Percentiles rank a stretch among this genome's conserved stretches.
phyloP scores from a whole-genome alignment of 2,888 invertebrate species.

The Salticus scenicus region DNA sequence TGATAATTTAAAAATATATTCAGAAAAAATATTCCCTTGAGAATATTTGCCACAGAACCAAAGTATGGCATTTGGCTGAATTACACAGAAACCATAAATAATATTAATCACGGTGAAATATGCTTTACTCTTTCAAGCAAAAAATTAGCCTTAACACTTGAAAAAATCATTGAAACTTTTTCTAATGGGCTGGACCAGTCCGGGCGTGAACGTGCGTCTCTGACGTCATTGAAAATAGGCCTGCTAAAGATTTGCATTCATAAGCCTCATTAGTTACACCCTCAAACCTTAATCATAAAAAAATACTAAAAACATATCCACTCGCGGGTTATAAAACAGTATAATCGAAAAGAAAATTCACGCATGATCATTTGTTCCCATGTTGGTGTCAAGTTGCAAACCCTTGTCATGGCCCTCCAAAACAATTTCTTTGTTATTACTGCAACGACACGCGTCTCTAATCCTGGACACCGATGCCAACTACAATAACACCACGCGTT shows the following conservation, averaged over 20 bases:
- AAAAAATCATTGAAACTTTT: not conserved
- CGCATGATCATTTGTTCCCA: conserved; percentile 57
- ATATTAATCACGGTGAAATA: too few relatives aligned
- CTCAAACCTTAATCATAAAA: not conserved
- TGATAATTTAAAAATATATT: too few relatives aligned
- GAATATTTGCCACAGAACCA: too few relatives aligned
- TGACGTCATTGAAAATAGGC: conserved; percentile 20
- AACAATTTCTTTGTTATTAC: conserved; percentile 45
- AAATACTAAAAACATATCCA: conserved; percentile 13
- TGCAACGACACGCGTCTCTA: conserved; percentile 27
- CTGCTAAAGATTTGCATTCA: conserved; percentile 27
- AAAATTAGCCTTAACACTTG: not conserved
- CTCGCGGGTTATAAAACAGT: not conserved
- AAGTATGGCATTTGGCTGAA: too few relatives aligned
- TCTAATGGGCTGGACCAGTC: not conserved
- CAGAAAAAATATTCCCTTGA: too few relatives aligned
- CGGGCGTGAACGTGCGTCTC: not conserved
- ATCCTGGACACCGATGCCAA: conserved; percentile 32
- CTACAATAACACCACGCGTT: conserved; percentile 2
- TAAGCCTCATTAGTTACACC: conserved; percentile 43
- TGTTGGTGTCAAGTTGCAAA: conserved; percentile 65
- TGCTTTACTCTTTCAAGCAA: too few relatives aligned
- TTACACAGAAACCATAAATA: too few relatives aligned
- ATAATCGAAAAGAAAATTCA: conserved; percentile 23
- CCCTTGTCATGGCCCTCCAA: conserved; percentile 18